These are phyloP conservation scores for Drosophila parvula DNA, from an alignment of 1,140 invertebrate species.

Conservation along the genomic window DNA sequence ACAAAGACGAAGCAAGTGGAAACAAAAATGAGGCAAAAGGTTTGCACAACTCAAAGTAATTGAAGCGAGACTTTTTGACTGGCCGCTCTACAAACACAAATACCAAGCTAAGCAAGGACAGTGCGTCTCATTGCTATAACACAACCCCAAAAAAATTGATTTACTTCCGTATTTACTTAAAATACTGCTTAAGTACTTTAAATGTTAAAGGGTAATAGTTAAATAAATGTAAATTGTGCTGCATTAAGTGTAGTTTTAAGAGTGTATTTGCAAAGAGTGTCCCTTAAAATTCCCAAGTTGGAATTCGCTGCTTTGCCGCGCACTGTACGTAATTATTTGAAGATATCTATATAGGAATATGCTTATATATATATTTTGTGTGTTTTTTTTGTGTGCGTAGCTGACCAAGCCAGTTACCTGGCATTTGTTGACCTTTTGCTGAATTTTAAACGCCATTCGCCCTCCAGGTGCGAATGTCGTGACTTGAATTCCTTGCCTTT, in stretches of 20 bases:
- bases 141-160: neutral
- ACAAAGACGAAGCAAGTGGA: constrained; percentile 1
- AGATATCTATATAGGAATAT: constrained; percentile 21
- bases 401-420: constrained; percentile 38
- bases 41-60: constrained; percentile 41
- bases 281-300: neutral
- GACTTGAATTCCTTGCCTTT: constrained; percentile 62
- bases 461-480: constrained; percentile 67
- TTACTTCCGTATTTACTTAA: too few species aligned
- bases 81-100: constrained; percentile 8
- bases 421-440: constrained; percentile 48
- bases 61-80: constrained; percentile 37
- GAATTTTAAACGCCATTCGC: constrained; percentile 65
- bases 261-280: too few species aligned
- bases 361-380: constrained; percentile 1
- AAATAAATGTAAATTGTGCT: neutral
- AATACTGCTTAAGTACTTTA: too few species aligned
- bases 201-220: neutral
- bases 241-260: too few species aligned
- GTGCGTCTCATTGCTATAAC: constrained; percentile 4
- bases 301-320: neutral
- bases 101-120: constrained; percentile 1
- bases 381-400: constrained; percentile 7
- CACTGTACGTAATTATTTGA: constrained; percentile 12
- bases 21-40: constrained; percentile 24